Conservation (phyloP, 2,113 vertebrate species). For the Corydoras maculifer region DNA sequence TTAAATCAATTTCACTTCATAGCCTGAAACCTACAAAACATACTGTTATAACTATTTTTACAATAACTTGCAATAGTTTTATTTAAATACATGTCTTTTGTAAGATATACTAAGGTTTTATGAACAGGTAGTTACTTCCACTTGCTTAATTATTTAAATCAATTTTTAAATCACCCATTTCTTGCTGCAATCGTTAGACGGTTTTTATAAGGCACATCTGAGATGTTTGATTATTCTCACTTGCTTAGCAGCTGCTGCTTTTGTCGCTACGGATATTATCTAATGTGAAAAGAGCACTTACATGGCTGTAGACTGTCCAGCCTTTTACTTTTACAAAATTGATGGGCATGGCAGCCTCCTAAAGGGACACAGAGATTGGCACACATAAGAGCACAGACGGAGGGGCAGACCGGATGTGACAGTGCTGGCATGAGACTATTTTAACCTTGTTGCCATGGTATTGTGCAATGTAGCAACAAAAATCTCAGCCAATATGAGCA, state of each 20-base stretch:
- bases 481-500: too few species aligned
- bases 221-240: background rate
- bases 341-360: conserved; percentile 40
- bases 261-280: conserved; percentile 43
- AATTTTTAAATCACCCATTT: too few species aligned
- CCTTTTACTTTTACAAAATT: conserved; percentile 41
- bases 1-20: too few species aligned
- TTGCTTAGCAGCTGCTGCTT: conserved; percentile 22
- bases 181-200: background rate
- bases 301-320: conserved; percentile 29
- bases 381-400: conserved; percentile 26
- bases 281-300: conserved; percentile 30
- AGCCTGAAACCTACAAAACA: too few species aligned
- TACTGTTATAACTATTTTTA: too few species aligned
- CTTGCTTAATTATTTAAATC: too few species aligned
- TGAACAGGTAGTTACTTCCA: too few species aligned
- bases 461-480: background rate
- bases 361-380: conserved; percentile 30
- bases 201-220: background rate
- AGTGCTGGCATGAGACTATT: conserved; percentile 11
- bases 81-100: too few species aligned
- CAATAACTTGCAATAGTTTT: too few species aligned
- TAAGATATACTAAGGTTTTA: too few species aligned
- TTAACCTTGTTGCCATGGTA: conserved; percentile 33
- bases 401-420: conserved; percentile 20